phyloP scores from a whole-genome alignment of 1,140 invertebrate genomes.

The Drosophila leontia region DNA sequence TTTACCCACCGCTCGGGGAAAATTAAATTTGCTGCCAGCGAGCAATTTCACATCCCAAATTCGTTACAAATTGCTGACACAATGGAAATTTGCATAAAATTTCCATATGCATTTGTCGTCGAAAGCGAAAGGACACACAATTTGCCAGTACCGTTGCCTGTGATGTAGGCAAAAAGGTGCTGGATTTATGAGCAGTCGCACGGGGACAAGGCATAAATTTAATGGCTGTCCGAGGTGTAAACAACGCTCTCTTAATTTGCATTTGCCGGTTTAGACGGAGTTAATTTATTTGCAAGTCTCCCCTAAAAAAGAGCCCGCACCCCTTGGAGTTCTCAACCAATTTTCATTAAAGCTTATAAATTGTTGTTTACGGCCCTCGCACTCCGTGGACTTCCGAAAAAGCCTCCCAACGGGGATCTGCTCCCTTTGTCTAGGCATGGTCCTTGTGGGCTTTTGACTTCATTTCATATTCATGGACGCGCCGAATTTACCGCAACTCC shows the following conservation, averaged over 20 bases:
- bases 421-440: constrained; percentile 15
- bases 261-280: constrained; percentile 37
- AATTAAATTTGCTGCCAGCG: constrained; percentile 66
- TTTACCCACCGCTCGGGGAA: constrained; percentile 63
- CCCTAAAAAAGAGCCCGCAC: background rate
- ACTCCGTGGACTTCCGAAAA: constrained; percentile 8
- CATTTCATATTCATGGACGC: constrained; percentile 78
- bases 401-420: constrained; percentile 14
- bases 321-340: constrained; percentile 59
- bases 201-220: constrained; percentile 46
- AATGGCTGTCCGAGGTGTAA: constrained; percentile 58
- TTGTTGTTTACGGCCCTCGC: constrained; percentile 73
- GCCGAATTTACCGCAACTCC: constrained; percentile 62
- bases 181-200: constrained; percentile 62
- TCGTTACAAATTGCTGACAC: constrained; percentile 78
- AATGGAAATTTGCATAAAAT: constrained; percentile 79
- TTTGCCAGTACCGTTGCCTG: constrained; percentile 33
- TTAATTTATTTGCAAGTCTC: constrained; percentile 68
- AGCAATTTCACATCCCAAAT: constrained; percentile 72
- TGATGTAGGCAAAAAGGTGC: constrained; percentile 22
- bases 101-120: constrained; percentile 70
- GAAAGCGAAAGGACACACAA: constrained; percentile 54
- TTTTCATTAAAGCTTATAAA: constrained; percentile 81
- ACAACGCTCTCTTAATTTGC: constrained; percentile 64
- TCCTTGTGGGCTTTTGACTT: constrained; percentile 38